phyloP scores from a whole-genome alignment of 2,888 invertebrate genomes.

The Sialis fuliginosa region DNA sequence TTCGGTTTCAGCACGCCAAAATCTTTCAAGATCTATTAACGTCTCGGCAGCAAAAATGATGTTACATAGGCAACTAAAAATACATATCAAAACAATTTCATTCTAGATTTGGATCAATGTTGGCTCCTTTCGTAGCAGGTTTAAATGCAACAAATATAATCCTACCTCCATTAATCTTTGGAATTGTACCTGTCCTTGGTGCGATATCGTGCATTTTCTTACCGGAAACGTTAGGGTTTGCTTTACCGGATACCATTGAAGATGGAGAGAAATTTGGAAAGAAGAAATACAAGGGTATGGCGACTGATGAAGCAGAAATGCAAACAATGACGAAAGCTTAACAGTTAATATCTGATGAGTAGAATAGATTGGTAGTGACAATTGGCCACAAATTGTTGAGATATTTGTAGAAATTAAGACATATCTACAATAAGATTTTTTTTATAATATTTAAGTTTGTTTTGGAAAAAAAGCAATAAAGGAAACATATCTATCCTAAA shows the following conservation, averaged over 20 bases:
- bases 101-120: constrained; percentile 60
- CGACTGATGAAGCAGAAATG: not conserved
- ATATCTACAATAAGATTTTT: not conserved
- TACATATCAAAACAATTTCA: too few relatives aligned
- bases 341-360: not conserved
- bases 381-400: not conserved
- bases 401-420: not conserved
- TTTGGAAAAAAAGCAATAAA: too few relatives aligned
- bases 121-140: constrained; percentile 65
- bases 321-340: not conserved
- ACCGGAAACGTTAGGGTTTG: constrained; percentile 62
- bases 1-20: too few relatives aligned
- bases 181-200: constrained; percentile 47
- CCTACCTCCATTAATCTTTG: constrained; percentile 58
- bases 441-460: not conserved
- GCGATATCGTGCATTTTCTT: constrained; percentile 46
- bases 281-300: constrained; percentile 12
- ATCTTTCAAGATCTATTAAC: too few relatives aligned
- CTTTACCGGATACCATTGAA: constrained; percentile 61
- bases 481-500: too few relatives aligned
- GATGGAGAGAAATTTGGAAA: constrained; percentile 53
- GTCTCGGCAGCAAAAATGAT: too few relatives aligned
- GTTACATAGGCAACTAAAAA: too few relatives aligned
- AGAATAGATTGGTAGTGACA: too few relatives aligned
- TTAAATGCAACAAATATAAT: constrained; percentile 33